Conservation (phyloP, 2,888 invertebrate genomes). For the Drepana falcataria region DNA sequence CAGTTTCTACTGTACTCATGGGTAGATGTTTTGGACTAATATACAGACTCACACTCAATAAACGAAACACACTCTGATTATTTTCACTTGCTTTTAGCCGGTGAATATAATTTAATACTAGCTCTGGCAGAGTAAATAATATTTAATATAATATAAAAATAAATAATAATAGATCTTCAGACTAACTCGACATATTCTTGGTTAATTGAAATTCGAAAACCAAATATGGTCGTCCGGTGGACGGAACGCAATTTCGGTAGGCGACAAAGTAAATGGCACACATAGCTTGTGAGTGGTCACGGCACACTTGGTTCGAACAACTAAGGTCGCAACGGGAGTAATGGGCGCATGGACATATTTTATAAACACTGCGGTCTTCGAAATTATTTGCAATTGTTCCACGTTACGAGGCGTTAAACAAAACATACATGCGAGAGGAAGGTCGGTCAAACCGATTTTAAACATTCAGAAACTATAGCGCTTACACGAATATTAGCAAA, state of each 20-base stretch:
- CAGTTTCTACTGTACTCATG: no score
- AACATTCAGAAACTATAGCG: slow-evolving; percentile 31
- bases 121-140: no score
- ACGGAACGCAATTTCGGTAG: slow-evolving; percentile 23
- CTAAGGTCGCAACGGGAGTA: slow-evolving; percentile 40
- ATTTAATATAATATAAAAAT: no score
- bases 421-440: slow-evolving; percentile 48
- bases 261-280: slow-evolving; percentile 25
- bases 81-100: no score
- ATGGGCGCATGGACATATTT: slow-evolving; percentile 42
- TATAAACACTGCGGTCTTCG: slow-evolving; percentile 43
- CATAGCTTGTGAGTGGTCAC: slow-evolving; percentile 31
- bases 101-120: no score
- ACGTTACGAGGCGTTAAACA: slow-evolving; percentile 43
- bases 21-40: no score
- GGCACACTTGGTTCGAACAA: slow-evolving; percentile 14
- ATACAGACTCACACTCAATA: no score
- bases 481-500: slow-evolving; percentile 4
- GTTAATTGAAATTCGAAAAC: no score
- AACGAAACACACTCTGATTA: no score
- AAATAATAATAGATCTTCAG: no score
- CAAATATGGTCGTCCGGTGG: background rate
- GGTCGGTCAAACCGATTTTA: slow-evolving; percentile 43
- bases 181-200: no score
- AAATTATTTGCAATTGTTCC: slow-evolving; percentile 56